Conservation (phyloP, 2,888 invertebrate genomes). For the Xestia sexstrigata region DNA sequence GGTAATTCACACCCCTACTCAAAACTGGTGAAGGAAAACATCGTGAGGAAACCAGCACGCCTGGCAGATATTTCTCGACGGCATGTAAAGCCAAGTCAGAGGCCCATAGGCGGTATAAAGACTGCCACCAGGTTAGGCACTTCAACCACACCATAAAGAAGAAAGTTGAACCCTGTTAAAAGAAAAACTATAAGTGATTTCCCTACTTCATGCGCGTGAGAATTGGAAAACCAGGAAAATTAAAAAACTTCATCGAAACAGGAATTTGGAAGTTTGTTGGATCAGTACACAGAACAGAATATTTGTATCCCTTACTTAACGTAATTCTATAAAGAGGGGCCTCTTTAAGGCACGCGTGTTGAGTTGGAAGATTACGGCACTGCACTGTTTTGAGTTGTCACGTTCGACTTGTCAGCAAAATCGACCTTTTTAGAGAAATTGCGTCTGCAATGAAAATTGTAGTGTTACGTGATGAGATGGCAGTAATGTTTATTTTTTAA, state of each 20-base stretch:
- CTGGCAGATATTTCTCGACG: no score
- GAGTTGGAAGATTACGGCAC: conserved; percentile 5
- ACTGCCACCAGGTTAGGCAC: no score
- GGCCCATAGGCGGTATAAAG: no score
- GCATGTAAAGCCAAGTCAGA: no score
- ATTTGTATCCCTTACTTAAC: conserved; percentile 3
- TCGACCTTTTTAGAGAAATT: neutral
- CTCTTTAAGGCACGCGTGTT: neutral
- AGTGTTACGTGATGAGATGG: neutral
- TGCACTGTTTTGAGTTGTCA: conserved; percentile 7
- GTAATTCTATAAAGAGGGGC: neutral
- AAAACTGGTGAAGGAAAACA: no score
- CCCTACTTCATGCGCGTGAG: neutral
- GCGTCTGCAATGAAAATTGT: neutral
- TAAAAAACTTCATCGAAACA: neutral
- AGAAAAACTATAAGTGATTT: neutral
- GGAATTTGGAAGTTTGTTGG: neutral
- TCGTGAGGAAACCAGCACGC: no score
- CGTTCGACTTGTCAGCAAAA: conserved; percentile 22
- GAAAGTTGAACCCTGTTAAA: no score
- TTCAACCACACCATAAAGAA: no score
- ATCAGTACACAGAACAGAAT: neutral
- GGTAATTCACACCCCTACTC: no score
- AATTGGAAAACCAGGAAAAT: neutral
- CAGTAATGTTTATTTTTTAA: neutral